Evolutionary conservation across 1,140 invertebrate species (phyloP).

Genomic region (Hylyphantes graminicola): DNA sequence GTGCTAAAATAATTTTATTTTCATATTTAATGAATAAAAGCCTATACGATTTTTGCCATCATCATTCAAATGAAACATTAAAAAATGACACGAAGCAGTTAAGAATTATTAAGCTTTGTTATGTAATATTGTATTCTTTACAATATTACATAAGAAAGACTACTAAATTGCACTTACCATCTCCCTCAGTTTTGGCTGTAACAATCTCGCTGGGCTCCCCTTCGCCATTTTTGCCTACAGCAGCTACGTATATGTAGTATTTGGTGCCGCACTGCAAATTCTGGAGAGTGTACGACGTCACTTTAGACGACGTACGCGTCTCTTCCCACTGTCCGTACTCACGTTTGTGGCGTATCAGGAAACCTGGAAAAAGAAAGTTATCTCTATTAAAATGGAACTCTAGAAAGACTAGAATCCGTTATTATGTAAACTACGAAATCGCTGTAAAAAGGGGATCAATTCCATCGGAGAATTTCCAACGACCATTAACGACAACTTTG

Average conservation of each 20-base stretch:
- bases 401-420: no score
- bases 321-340: conserved; percentile 75
- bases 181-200: conserved; percentile 68
- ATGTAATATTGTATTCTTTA: no score
- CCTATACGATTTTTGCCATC: background rate
- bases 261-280: conserved; percentile 79
- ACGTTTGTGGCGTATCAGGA: conserved; percentile 69
- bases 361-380: conserved; percentile 65
- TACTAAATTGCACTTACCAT: conserved; percentile 63
- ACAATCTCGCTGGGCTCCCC: conserved; percentile 67
- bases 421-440: no score
- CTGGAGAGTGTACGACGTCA: conserved; percentile 73
- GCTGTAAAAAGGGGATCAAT: no score
- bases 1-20: conserved; percentile 1
- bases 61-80: background rate
- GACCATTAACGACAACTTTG: no score
- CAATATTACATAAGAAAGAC: no score
- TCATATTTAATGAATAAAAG: background rate
- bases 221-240: conserved; percentile 67
- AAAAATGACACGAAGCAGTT: no score
- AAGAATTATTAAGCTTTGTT: no score
- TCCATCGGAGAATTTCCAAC: no score
- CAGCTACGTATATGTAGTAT: conserved; percentile 72
- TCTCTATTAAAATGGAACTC: background rate
- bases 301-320: conserved; percentile 35